A percentile compares a stretch with the other conserved stretches of the same genome.
These are phyloP conservation scores for Auanema freiburgensis DNA, from an alignment of 2,888 invertebrate species.

Conservation along the genomic window DNA sequence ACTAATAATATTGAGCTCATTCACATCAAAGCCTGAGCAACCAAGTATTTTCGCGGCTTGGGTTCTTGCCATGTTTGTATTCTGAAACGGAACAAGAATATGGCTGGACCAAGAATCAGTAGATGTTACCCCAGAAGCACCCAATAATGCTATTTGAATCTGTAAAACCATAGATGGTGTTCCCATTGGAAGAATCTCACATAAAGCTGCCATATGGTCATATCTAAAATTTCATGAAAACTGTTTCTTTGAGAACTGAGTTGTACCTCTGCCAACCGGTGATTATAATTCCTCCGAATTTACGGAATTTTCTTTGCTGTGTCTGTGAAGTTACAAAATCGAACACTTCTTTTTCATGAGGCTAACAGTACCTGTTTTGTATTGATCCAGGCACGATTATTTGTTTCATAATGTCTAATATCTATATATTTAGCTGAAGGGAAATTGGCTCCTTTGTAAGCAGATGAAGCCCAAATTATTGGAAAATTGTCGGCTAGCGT, in stretches of 20 bases:
- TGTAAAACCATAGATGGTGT: constrained; percentile 53
- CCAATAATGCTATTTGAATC: constrained; percentile 37
- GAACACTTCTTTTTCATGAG: not conserved
- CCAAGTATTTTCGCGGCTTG: constrained; percentile 31
- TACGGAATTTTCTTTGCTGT: constrained; percentile 39
- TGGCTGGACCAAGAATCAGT: not conserved
- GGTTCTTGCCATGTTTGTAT: constrained; percentile 13
- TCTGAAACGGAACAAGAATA: too few relatives aligned
- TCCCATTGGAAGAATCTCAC: constrained; percentile 67
- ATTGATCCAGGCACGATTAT: constrained; percentile 66
- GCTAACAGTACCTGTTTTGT: constrained; percentile 32
- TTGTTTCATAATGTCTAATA: constrained; percentile 66
- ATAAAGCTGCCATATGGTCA: constrained; percentile 67
- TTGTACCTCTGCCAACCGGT: constrained; percentile 68
- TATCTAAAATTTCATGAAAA: constrained; percentile 64
- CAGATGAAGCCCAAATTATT: constrained; percentile 76
- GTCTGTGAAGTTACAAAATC: constrained; percentile 17
- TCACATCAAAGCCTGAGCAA: constrained; percentile 34
- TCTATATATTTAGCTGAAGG: constrained; percentile 63
- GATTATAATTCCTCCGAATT: constrained; percentile 65
- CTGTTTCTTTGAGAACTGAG: constrained; percentile 23
- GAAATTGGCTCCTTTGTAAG: constrained; percentile 70
- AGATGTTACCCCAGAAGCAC: not conserved
- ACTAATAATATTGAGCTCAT: constrained; percentile 26
- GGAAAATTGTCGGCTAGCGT: constrained; percentile 73